phyloP scores from a whole-genome alignment of 2,888 invertebrate species.

The Argyresthia goedartella region DNA sequence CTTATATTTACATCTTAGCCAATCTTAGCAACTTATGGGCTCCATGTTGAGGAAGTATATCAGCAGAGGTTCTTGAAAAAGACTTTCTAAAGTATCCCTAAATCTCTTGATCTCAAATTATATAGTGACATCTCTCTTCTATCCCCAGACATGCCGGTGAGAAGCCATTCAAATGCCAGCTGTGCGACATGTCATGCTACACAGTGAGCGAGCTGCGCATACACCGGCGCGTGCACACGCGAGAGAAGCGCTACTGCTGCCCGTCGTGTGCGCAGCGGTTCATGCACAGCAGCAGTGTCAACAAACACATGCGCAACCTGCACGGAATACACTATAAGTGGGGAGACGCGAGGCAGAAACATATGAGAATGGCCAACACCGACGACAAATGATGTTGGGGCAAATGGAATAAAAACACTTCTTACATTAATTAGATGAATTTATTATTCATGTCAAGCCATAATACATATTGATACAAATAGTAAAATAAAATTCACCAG shows the following conservation, averaged over 20 bases:
- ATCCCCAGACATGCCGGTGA: constrained; percentile 52
- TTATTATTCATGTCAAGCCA: not conserved
- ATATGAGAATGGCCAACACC: not conserved
- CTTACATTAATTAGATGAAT: not conserved
- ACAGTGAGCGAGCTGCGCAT: constrained; percentile 44
- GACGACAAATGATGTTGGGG: too few species aligned
- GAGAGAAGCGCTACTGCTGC: constrained; percentile 52
- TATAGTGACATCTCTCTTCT: not conserved
- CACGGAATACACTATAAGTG: constrained; percentile 53
- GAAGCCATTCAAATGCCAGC: constrained; percentile 43
- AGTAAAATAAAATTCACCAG: too few species aligned
- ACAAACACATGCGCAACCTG: constrained; percentile 54
- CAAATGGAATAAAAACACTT: constrained; percentile 9
- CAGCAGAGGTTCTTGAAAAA: too few species aligned
- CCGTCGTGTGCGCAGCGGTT: constrained; percentile 49
- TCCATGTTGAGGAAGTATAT: too few species aligned
- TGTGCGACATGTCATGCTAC: constrained; percentile 42
- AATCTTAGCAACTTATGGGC: too few species aligned
- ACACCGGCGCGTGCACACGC: constrained; percentile 49
- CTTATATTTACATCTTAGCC: too few species aligned
- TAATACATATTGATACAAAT: not conserved
- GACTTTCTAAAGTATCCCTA: too few species aligned
- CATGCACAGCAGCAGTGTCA: constrained; percentile 52
- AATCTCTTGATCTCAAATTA: too few species aligned
- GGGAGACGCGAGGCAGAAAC: constrained; percentile 30